These are phyloP conservation scores for Drosophila monieri DNA, from an alignment of 2,888 invertebrate species.

Conservation along the genomic window DNA sequence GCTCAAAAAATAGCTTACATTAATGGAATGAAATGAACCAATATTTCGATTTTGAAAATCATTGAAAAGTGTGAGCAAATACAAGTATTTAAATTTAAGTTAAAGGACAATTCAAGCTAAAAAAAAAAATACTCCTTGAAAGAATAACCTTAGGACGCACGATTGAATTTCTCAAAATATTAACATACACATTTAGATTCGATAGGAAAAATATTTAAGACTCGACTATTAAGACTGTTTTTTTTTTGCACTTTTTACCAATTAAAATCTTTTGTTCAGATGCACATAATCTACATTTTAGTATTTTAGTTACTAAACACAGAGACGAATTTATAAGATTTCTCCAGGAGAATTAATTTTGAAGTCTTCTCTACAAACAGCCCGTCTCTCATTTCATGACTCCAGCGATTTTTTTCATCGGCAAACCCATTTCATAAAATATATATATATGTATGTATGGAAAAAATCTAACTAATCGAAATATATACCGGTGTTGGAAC, in stretches of 20 bases:
- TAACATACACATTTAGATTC: constrained; percentile 31
- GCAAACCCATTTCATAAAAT: constrained; percentile 19
- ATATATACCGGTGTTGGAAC: constrained; percentile 27
- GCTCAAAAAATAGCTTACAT: constrained; percentile 39
- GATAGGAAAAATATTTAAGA: constrained; percentile 6
- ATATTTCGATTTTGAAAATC: constrained; percentile 27
- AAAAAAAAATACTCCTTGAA: constrained; percentile 6
- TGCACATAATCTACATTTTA: constrained; percentile 35
- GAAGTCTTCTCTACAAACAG: constrained; percentile 37
- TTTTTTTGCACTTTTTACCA: constrained; percentile 8
- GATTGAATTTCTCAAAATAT: constrained; percentile 11
- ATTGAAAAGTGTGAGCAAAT: constrained; percentile 14
- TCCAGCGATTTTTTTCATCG: constrained; percentile 28
- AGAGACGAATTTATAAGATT: constrained; percentile 16
- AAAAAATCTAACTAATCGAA: constrained; percentile 41
- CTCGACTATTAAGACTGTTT: too few relatives aligned
- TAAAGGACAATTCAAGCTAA: constrained; percentile 1
- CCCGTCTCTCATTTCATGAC: constrained; percentile 13
- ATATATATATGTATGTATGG: constrained; percentile 1
- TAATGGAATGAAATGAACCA: constrained; percentile 73
- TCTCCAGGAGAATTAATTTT: constrained; percentile 14
- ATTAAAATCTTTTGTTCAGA: constrained; percentile 28
- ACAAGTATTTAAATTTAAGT: background rate
- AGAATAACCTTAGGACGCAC: constrained; percentile 25
- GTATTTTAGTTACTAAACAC: constrained; percentile 36